Percentiles rank a stretch among this genome's conserved stretches.
These are phyloP conservation scores for Diadumene lineata DNA, from an alignment of 92 coral and sea anemone genomes.

Conservation along the genomic window DNA sequence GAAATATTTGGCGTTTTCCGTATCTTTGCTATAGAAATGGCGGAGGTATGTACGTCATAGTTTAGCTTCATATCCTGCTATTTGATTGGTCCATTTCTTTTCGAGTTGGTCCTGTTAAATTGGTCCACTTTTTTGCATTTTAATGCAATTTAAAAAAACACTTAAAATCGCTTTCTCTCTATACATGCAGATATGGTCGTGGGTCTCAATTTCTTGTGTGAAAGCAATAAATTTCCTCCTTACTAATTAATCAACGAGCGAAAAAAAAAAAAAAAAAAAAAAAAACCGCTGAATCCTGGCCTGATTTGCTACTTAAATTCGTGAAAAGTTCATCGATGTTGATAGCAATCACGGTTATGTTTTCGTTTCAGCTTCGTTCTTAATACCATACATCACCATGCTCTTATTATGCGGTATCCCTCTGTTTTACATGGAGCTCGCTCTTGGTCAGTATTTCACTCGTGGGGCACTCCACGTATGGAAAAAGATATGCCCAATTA, in stretches of 20 bases:
- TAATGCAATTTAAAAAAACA: neutral
- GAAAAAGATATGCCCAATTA: slow-evolving; percentile 69
- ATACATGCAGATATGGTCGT: too few relatives aligned
- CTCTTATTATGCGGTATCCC: slow-evolving; percentile 82
- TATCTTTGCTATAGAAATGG: slow-evolving; percentile 84
- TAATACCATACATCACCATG: slow-evolving; percentile 74
- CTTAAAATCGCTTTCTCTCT: too few relatives aligned
- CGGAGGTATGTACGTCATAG: slow-evolving; percentile 53
- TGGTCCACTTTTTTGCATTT: neutral
- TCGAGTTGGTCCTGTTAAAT: too few relatives aligned
- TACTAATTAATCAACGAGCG: too few relatives aligned
- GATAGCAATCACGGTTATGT: neutral
- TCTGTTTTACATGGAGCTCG: slow-evolving; percentile 76
- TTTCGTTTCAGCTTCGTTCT: slow-evolving; percentile 57
- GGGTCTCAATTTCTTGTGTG: too few relatives aligned
- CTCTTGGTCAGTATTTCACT: slow-evolving; percentile 85
- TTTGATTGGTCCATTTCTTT: neutral
- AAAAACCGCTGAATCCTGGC: too few relatives aligned
- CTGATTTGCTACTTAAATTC: too few relatives aligned
- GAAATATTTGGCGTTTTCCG: slow-evolving; percentile 95
- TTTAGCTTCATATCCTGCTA: neutral
- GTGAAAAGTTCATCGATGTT: too few relatives aligned
- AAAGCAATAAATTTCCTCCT: too few relatives aligned
- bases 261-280: too few relatives aligned
- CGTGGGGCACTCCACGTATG: slow-evolving; percentile 73